Evolutionary conservation across 1,140 invertebrate genomes (phyloP).

Genomic region (Drosophila gunungcola): DNA sequence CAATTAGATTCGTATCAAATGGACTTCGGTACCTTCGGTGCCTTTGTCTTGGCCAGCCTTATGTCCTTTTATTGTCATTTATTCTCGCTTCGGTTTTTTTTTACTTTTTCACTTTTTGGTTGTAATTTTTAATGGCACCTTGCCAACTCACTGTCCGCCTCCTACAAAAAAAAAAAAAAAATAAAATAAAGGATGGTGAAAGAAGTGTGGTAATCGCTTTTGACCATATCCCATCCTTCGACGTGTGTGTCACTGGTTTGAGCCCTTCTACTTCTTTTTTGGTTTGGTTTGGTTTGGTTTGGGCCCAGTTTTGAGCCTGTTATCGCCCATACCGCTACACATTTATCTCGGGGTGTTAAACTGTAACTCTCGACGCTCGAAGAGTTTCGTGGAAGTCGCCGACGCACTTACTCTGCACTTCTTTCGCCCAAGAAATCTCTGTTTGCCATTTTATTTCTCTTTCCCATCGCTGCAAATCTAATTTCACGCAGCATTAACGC

Average conservation of each 20-base stretch:
- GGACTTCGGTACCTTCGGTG: slow-evolving; percentile 74
- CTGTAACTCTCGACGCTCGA: slow-evolving; percentile 64
- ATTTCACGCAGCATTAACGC: slow-evolving; percentile 85
- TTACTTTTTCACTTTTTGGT: slow-evolving; percentile 49
- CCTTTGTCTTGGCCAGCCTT: slow-evolving; percentile 52
- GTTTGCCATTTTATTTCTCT: slow-evolving; percentile 53
- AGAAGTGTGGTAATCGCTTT: slow-evolving; percentile 81
- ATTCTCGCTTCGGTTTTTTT: slow-evolving; percentile 53
- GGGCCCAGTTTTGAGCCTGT: slow-evolving; percentile 29
- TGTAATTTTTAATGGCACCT: slow-evolving; percentile 84
- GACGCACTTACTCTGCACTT: slow-evolving; percentile 47
- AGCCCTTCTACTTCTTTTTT: slow-evolving; percentile 15
- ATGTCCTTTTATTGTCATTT: slow-evolving; percentile 77
- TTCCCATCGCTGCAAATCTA: slow-evolving; percentile 78
- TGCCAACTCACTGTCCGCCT: slow-evolving; percentile 83
- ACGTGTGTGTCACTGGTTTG: slow-evolving; percentile 73
- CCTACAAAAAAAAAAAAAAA: slow-evolving; percentile 33
- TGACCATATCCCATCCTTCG: slow-evolving; percentile 64
- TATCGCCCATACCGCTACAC: slow-evolving; percentile 57
- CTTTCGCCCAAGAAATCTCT: slow-evolving; percentile 8
- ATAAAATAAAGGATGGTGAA: slow-evolving; percentile 25
- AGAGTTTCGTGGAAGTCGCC: slow-evolving; percentile 58
- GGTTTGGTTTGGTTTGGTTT: neutral
- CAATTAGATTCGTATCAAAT: slow-evolving; percentile 84
- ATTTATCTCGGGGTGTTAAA: slow-evolving; percentile 81